phyloP scores from a whole-genome alignment of 1,140 invertebrate species.

The Dermatophagoides farinae region DNA sequence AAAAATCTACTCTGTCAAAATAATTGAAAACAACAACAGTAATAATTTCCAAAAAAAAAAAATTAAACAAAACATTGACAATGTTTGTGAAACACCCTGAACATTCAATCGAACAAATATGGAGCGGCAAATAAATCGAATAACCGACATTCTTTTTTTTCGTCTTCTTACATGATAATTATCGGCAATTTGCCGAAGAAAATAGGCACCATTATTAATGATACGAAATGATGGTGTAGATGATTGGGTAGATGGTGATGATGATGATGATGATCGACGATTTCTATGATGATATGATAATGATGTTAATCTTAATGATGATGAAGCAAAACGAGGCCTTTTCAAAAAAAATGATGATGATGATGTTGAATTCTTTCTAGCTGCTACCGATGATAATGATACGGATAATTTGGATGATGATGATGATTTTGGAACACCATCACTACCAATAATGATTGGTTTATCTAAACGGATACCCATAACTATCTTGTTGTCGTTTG shows the following conservation, averaged over 20 bases:
- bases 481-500: neutral
- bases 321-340: neutral
- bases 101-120: no score
- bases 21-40: neutral
- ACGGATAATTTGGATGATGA: no score
- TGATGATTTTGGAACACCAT: no score
- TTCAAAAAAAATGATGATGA: neutral
- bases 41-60: neutral
- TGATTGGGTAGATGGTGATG: neutral
- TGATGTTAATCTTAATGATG: neutral
- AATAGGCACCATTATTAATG: neutral
- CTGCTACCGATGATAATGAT: no score
- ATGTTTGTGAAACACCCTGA: no score
- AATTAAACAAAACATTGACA: neutral
- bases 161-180: neutral
- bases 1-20: neutral
- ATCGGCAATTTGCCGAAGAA: slow-evolving; percentile 1
- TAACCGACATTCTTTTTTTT: no score
- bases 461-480: neutral
- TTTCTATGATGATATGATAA: no score
- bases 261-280: no score
- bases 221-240: neutral
- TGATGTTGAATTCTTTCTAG: no score
- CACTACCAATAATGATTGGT: neutral
- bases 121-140: no score